phyloP scores from a whole-genome alignment of 2,797 vertebrate genomes.

The Anableps anableps region DNA sequence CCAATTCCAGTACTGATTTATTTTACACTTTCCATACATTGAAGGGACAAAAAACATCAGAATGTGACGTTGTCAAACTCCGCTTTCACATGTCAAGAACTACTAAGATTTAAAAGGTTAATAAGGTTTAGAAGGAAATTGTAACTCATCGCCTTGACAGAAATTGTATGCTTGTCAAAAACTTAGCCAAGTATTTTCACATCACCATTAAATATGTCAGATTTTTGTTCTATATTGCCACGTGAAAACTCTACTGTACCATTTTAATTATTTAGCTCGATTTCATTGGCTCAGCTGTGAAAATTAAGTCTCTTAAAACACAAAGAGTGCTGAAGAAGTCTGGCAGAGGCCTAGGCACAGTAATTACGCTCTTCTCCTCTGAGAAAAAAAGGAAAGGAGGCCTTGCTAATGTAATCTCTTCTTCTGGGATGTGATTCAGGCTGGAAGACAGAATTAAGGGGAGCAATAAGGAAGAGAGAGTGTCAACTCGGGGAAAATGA shows the following conservation, averaged over 20 bases:
- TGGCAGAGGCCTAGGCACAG: constrained; percentile 49
- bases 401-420: constrained; percentile 67
- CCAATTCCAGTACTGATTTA: constrained; percentile 10
- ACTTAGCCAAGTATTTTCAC: neutral
- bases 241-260: constrained; percentile 22
- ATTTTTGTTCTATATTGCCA: constrained; percentile 17
- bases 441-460: constrained; percentile 44
- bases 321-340: constrained; percentile 47
- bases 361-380: constrained; percentile 62
- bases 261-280: constrained; percentile 48
- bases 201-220: constrained; percentile 7
- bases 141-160: too few species aligned
- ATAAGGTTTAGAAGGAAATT: neutral
- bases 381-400: constrained; percentile 60
- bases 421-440: constrained; percentile 34
- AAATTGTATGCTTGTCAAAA: neutral
- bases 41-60: constrained; percentile 14
- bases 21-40: constrained; percentile 8
- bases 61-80: neutral
- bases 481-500: constrained; percentile 35
- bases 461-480: constrained; percentile 26
- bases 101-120: neutral
- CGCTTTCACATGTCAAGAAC: neutral
- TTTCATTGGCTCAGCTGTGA: constrained; percentile 24
- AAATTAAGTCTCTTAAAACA: constrained; percentile 58